A percentile compares a stretch with the other conserved stretches of the same genome.
phyloP scores from a whole-genome alignment of 1,140 invertebrate species.

The Agrilus planipennis region DNA sequence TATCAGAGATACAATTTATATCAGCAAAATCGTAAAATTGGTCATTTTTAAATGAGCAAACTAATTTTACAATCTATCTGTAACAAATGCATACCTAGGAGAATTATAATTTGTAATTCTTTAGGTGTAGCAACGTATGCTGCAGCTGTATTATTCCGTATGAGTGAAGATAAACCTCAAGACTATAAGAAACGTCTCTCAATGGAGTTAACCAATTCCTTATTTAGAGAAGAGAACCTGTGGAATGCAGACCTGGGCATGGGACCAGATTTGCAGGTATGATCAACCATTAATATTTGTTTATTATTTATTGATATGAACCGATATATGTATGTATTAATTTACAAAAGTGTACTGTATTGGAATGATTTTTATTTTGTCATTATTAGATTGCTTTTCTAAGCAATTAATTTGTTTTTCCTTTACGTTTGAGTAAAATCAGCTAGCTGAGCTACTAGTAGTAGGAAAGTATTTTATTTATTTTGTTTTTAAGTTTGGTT shows the following conservation, averaged over 20 bases:
- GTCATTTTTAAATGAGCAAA: too few relatives aligned
- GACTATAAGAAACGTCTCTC: constrained; percentile 96
- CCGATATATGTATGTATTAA: too few relatives aligned
- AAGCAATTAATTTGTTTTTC: not conserved
- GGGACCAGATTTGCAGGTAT: constrained; percentile 78
- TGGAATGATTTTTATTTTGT: not conserved
- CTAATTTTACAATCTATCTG: too few relatives aligned
- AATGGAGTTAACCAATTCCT: constrained; percentile 88
- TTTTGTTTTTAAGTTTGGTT: constrained; percentile 38
- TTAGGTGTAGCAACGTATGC: constrained; percentile 86
- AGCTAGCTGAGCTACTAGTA: too few relatives aligned
- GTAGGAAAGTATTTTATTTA: not conserved
- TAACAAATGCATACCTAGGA: not conserved
- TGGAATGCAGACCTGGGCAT: constrained; percentile 76
- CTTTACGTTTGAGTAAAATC: not conserved
- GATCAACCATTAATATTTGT: too few relatives aligned
- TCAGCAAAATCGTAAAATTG: too few relatives aligned
- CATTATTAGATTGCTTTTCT: not conserved
- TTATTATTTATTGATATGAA: too few relatives aligned
- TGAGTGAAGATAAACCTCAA: constrained; percentile 96
- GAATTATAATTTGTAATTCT: constrained; percentile 19
- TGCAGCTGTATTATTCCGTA: constrained; percentile 91
- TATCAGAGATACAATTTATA: too few relatives aligned
- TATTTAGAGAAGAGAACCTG: constrained; percentile 78
- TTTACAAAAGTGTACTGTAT: too few relatives aligned